Base-by-base conservation (phyloP, 1,140 invertebrate genomes). In the Drosophila teissieri region DNA sequence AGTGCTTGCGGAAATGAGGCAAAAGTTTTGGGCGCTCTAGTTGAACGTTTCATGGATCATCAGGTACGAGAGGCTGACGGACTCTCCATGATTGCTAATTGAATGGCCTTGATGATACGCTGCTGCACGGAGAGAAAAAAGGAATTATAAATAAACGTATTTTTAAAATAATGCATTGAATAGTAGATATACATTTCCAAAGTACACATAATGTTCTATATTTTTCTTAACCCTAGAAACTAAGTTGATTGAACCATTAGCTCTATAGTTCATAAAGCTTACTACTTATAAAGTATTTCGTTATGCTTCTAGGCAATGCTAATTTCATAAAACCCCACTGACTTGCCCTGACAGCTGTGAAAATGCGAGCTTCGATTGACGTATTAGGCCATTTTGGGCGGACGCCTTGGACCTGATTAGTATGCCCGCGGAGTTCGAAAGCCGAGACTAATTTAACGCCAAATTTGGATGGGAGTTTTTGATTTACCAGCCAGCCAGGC, bases 381-480 rank as follows among this genome's bases (percentile, higher is more conserved):
- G 68, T 67, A 72, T 72, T 70, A 73, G 57, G 31, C 67, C 55
- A 72, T 31, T 73, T 68, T 12, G 56, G 49, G 17, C 40, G 37
- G 40, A 27, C 31, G 39, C 22, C 34, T 42, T 14, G 19, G 15
- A 34, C 15, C 73, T 56, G 40, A 73, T 65, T 53, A 48, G 53
- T 48, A 57, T 56, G 36, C 70, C 55, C 70, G 24, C 27, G 7
- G 19, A 39, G 63, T 52, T 51, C 4, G 15, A 24, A 4, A 5
- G 19, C 27, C 58, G 42, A n/a, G 39, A 56, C 78, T 86, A 75
- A 88, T 82, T 82, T 88, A 86, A 82, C 73, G 62, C 68, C 64
- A 57, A 86, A 78, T 58, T 67, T 49, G 56, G 48, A 37, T 40
- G 46, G 40, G 70, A 74, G 67, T 74, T 80, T 85, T 80, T 61